Base-by-base conservation (phyloP, 2,113 vertebrate species). In the Empidonax traillii region DNA sequence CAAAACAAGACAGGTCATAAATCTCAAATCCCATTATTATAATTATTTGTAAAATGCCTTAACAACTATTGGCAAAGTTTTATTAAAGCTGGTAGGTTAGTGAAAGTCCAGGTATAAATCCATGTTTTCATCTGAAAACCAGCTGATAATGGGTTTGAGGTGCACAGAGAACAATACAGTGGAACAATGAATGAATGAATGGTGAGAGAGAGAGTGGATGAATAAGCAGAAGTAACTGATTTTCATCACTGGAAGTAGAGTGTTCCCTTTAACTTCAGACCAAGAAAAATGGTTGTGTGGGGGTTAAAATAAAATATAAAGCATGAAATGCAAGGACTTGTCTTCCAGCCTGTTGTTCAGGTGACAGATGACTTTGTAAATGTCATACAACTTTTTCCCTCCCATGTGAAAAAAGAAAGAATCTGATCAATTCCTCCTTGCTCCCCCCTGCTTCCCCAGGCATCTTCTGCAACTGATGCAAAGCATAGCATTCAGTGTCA, bases 401-500 rank as follows among this genome's bases (percentile, higher is more conserved):
- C 58, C 31, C n/a, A 49, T 94, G 93, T 19, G 27, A 89, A 89
- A 91, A 88, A 59, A 67, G 47, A 87, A 94, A 88, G 62, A 87
- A 76, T 78, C 78, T 94, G 96, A 98, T 98, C 97, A 97, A 95
- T 98, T 97, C 85, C 46, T 95, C 19, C 52, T 35, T 2, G 1
- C 67, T 95, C 77, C 93, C 91, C 75, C 21, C 47, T 4, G 15
- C 65, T 89, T 94, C 71, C 49, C 43, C 66, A 87, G 63, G 27
- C 85, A 90, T 65, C 85, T 97, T 97, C 87, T 90, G 91, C 95
- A 96, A 94, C 91, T 8, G 10, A 95, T 96, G 93, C 94, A 97
- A 95, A 95, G 97, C 89, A 91, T 85, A 97, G 81, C 95, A 96
- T 96, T 92, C 94, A 84, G 81, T 98, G 98, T 98, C 98, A 98